Evolutionary conservation across 2,888 invertebrate species (phyloP).

Genomic region (Epirrhoe alternata): DNA sequence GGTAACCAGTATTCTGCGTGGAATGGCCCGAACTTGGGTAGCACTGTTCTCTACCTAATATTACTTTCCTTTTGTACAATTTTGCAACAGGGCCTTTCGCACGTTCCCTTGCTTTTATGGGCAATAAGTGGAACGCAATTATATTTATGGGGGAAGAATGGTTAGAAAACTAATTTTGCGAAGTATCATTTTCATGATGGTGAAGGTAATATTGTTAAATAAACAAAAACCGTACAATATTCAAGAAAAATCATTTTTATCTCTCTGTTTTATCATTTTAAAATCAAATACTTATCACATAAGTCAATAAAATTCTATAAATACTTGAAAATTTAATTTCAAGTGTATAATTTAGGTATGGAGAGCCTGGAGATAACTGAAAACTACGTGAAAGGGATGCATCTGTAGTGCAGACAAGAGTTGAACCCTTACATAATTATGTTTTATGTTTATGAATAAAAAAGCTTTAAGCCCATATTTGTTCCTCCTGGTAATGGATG

Average conservation of each 20-base stretch:
- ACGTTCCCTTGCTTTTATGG: conserved; percentile 84
- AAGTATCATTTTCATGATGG: conserved; percentile 65
- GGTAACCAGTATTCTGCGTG: conserved; percentile 12
- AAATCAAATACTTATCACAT: too few species aligned
- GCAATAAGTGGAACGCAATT: conserved; percentile 85
- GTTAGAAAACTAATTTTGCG: conserved; percentile 82
- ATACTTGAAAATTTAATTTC: too few species aligned
- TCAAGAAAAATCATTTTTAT: background rate
- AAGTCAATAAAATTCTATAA: too few species aligned
- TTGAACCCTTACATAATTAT: too few species aligned
- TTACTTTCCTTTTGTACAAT: conserved; percentile 85
- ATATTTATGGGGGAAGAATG: conserved; percentile 83
- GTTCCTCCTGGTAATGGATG: too few species aligned
- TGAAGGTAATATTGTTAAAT: conserved; percentile 15
- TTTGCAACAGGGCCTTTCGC: conserved; percentile 84
- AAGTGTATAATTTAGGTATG: too few species aligned
- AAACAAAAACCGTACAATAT: background rate
- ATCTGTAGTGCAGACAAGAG: too few species aligned
- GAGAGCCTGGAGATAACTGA: too few species aligned
- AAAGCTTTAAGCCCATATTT: too few species aligned
- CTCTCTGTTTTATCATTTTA: background rate
- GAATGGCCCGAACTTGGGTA: conserved; percentile 11
- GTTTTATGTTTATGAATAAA: too few species aligned
- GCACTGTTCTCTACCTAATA: conserved; percentile 59
- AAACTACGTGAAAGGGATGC: too few species aligned